Percentiles rank a stretch among this genome's conserved stretches.
phyloP scores from a whole-genome alignment of 2,888 invertebrate species.

The Euspilapteryx auroguttella region DNA sequence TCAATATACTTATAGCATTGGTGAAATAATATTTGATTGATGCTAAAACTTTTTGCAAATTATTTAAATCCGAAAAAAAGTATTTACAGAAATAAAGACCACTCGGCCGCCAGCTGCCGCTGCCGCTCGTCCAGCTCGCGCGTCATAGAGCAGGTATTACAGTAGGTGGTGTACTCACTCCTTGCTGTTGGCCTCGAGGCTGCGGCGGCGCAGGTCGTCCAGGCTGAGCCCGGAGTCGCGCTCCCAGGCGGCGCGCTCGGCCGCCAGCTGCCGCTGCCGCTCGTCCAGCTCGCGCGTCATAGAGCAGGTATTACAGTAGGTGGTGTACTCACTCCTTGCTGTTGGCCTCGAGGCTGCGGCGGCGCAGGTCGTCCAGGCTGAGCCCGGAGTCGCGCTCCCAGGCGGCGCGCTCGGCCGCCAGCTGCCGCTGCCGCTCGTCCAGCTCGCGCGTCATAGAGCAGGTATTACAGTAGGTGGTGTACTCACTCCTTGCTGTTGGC shows the following conservation, averaged over 20 bases:
- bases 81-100: too few species aligned
- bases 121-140: too few species aligned
- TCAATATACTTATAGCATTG: too few species aligned
- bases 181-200: slow-evolving; percentile 87
- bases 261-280: too few species aligned
- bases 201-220: slow-evolving; percentile 84
- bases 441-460: slow-evolving; percentile 60
- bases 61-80: too few species aligned
- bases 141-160: too few species aligned
- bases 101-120: too few species aligned
- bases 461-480: slow-evolving; percentile 20
- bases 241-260: slow-evolving; percentile 88
- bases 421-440: slow-evolving; percentile 84
- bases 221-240: slow-evolving; percentile 84
- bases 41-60: too few species aligned
- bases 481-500: slow-evolving; percentile 88
- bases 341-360: slow-evolving; percentile 86
- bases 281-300: too few species aligned
- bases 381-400: slow-evolving; percentile 92
- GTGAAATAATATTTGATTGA: too few species aligned
- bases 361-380: slow-evolving; percentile 84
- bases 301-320: too few species aligned
- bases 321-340: slow-evolving; percentile 83
- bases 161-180: slow-evolving; percentile 78
- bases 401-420: slow-evolving; percentile 80